Evolutionary conservation across 2,113 vertebrate species (phyloP).

Genomic region (Puntigrus tetrazona): DNA sequence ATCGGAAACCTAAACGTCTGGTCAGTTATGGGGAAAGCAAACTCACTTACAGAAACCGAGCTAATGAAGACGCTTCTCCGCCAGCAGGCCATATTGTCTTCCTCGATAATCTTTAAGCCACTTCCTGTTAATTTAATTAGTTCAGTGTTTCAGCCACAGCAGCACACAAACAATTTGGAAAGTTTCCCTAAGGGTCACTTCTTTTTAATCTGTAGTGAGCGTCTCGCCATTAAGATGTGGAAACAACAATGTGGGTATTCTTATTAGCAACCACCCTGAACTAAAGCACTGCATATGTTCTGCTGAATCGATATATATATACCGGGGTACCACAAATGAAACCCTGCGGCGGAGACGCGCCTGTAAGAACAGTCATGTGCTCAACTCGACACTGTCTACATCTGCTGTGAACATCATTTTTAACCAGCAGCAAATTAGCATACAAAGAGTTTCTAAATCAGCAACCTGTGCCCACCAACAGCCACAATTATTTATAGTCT

Average conservation of each 20-base stretch:
- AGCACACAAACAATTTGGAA: neutral
- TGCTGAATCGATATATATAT: neutral
- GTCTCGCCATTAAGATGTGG: neutral
- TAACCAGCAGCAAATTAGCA: constrained; percentile 43
- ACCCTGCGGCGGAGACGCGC: neutral
- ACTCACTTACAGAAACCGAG: neutral
- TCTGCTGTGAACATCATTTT: constrained; percentile 45
- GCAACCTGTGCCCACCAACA: constrained; percentile 19
- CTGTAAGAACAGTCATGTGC: neutral
- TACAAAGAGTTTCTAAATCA: constrained; percentile 41
- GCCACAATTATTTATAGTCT: constrained; percentile 46
- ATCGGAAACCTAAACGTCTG: neutral
- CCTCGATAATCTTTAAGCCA: neutral
- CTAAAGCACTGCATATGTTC: neutral
- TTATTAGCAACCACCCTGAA: constrained; percentile 1
- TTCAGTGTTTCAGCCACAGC: neutral
- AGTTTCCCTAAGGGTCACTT: neutral
- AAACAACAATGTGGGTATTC: neutral
- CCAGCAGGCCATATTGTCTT: constrained; percentile 15
- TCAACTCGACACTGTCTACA: neutral
- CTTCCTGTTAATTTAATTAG: constrained; percentile 32
- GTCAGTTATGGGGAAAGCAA: neutral
- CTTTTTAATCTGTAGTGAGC: neutral
- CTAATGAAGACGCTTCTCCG: constrained; percentile 8
- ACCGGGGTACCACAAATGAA: neutral